Conservation (phyloP, 2,113 vertebrate species). For the Calidris pygmaea region DNA sequence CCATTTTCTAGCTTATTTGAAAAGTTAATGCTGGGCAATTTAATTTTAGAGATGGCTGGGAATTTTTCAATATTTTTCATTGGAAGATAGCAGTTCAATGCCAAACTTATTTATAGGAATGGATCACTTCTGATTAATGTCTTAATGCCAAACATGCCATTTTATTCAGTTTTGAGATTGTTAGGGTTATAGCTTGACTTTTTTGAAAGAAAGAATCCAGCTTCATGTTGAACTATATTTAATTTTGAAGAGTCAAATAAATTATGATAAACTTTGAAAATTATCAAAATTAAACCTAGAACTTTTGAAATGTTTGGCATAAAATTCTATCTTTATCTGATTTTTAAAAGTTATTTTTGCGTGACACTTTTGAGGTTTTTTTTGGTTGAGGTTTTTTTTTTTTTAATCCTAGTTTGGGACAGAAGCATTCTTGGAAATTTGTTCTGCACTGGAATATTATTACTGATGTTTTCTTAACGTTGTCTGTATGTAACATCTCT, state of each 20-base stretch:
- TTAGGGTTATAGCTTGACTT: background rate
- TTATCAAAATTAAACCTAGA: background rate
- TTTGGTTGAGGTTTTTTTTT: background rate
- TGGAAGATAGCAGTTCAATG: background rate
- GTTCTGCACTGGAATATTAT: background rate
- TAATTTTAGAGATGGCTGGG: background rate
- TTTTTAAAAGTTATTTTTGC: background rate
- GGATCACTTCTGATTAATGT: background rate
- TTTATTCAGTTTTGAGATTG: background rate
- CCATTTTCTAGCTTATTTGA: background rate
- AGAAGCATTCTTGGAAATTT: background rate
- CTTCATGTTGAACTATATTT: background rate
- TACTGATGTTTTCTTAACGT: background rate
- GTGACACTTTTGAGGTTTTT: background rate
- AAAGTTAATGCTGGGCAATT: background rate
- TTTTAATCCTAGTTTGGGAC: background rate
- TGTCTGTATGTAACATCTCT: background rate
- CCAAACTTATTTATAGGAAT: background rate
- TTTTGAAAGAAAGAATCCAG: background rate
- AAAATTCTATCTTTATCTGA: background rate
- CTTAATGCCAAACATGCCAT: background rate
- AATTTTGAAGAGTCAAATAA: background rate
- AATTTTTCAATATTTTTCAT: background rate
- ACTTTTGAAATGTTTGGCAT: background rate
- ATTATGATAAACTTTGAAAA: background rate